phyloP scores from a whole-genome alignment of 1,140 invertebrate species.

The Apis florea region DNA sequence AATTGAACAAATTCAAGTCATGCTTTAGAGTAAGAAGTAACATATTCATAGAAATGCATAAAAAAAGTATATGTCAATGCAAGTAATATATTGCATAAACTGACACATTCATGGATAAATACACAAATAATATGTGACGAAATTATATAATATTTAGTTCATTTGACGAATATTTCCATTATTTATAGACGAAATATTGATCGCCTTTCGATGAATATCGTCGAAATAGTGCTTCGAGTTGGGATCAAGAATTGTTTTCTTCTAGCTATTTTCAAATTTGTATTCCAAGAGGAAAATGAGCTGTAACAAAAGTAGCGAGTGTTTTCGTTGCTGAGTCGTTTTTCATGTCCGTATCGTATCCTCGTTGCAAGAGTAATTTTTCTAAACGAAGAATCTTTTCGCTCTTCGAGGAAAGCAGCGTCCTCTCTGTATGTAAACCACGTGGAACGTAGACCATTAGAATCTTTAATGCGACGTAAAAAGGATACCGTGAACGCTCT shows the following conservation, averaged over 20 bases:
- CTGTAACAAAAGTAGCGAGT: neutral
- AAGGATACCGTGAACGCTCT: neutral
- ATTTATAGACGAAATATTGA: neutral
- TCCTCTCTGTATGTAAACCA: neutral
- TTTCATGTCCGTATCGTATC: slow-evolving; percentile 14
- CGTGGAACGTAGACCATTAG: neutral
- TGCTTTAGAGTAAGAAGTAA: no score
- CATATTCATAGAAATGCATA: no score
- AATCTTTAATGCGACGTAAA: neutral
- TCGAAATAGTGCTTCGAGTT: neutral
- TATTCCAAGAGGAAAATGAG: neutral
- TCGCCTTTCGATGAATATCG: no score
- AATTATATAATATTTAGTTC: no score
- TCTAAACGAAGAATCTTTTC: neutral
- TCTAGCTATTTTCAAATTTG: neutral
- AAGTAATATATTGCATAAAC: no score
- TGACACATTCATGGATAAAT: no score
- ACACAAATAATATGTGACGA: no score
- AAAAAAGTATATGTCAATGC: no score
- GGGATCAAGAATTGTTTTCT: neutral
- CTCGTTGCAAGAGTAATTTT: slow-evolving; percentile 6
- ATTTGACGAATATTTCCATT: no score
- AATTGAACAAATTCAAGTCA: no score
- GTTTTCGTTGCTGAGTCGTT: slow-evolving; percentile 24
- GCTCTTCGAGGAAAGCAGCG: neutral